Base-by-base conservation (phyloP, 2,113 vertebrate species). In the Sylvicapra grimmia region DNA sequence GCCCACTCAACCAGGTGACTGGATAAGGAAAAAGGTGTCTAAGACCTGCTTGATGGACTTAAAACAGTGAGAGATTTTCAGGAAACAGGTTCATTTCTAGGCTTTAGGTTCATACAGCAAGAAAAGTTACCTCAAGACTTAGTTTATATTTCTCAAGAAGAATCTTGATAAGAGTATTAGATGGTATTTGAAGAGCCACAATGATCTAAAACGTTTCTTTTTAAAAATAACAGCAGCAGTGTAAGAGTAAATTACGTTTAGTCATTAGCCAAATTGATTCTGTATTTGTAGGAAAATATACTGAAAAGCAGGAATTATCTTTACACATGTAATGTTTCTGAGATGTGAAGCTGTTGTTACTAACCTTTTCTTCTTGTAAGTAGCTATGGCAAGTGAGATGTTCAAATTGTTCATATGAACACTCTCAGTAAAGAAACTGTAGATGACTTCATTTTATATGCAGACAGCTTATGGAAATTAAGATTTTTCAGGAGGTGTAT, bases 161-260 rank as follows among this genome's bases (percentile, higher is more conserved):
- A 65, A 12, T 89, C 95, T 93, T 95, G 53, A 15, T 90, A 21
- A 27, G 3, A 75, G 6, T 88, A 27, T 82, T 82, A 56, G 36
- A 83, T 96, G 59, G 18, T 59, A 31, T 96, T 94, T 79, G 31
- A 94, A 89, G 58, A 97, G 49, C 79, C 63, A 53, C 40, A 72
- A 0, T 92, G 36, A 83, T 33, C 29, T 77, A 36, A 86, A 68
- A 23, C 10, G 12, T 83, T 40, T 63, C 27, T 92, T 16, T 79
- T 59, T 54, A 5, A 56, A 63, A 92, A 44, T 40, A 79, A 29
- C 33, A n/a, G 4, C 59, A 27, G 5, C 47, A 27, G 4, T 25
- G 3, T 61, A 59, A 90, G 94, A 92, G 44, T 88, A 85, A 33
- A 47, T 2, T 80, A 86, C 10, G 33, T 72, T 97, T 95, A 61